These are phyloP conservation scores for Cephalopterus ornatus DNA, from an alignment of 2,113 vertebrate genomes.

Conservation along the genomic window DNA sequence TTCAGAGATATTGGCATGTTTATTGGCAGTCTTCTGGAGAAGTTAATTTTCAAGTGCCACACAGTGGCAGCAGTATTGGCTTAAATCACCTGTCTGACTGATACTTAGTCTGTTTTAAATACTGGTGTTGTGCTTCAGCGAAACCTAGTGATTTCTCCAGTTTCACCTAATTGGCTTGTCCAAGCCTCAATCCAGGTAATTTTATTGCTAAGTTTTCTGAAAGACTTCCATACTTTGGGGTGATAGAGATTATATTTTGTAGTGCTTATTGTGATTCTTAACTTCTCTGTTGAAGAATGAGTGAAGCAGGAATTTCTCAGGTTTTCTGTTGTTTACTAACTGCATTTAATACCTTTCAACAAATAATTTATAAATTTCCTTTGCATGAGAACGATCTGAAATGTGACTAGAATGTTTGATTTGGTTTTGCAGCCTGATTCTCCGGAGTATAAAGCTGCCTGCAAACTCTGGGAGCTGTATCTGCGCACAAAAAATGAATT, in stretches of 20 bases:
- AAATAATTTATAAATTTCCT: background rate
- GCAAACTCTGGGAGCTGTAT: constrained; percentile 96
- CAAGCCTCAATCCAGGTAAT: background rate
- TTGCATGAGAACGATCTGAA: background rate
- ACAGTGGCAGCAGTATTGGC: background rate
- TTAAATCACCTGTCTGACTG: background rate
- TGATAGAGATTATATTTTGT: background rate
- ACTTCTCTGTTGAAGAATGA: background rate
- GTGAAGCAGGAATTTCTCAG: background rate
- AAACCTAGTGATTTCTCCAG: background rate
- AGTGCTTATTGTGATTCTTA: background rate
- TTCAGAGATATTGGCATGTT: background rate
- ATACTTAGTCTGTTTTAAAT: background rate
- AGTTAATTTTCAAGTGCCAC: background rate
- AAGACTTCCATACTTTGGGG: background rate
- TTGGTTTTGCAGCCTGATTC: constrained; percentile 82
- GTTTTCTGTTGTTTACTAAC: background rate
- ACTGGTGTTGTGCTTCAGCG: background rate
- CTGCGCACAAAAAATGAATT: constrained; percentile 96
- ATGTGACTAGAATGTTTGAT: background rate
- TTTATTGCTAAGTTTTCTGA: background rate
- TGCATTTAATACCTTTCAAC: background rate
- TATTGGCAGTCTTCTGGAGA: background rate
- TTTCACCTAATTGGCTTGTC: background rate
- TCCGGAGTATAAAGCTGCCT: constrained; percentile 93